Evolutionary conservation across 2,113 vertebrate genomes (phyloP).

Genomic region (Sterrhoptilus dennistouni): DNA sequence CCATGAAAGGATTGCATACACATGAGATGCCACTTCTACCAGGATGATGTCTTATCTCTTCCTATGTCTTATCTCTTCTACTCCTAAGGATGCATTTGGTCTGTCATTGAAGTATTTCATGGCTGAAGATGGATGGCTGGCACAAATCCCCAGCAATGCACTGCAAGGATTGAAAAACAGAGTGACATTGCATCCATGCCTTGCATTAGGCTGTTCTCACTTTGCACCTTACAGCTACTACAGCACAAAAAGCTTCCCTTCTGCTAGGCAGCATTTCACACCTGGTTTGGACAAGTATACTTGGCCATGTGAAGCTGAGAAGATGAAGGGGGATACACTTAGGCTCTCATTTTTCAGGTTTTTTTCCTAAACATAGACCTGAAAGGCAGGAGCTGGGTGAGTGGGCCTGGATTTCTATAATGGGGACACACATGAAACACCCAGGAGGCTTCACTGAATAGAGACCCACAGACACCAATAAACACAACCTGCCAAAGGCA

Average conservation of each 20-base stretch:
- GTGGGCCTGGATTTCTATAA: neutral
- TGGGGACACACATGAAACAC: neutral
- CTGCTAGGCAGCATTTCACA: neutral
- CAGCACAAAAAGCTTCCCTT: neutral
- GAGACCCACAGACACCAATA: neutral
- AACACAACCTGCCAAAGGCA: neutral
- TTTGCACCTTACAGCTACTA: neutral
- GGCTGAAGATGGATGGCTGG: neutral
- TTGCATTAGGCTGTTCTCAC: neutral
- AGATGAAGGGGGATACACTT: neutral
- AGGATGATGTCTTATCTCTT: neutral
- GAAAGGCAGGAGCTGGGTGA: neutral
- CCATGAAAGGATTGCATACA: neutral
- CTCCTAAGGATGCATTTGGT: neutral
- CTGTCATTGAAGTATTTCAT: neutral
- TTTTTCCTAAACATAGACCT: neutral
- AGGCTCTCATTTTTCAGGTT: neutral
- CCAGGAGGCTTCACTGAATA: neutral
- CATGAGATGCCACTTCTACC: neutral
- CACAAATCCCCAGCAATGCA: neutral
- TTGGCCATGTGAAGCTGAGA: neutral
- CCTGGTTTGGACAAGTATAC: neutral
- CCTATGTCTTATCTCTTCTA: neutral
- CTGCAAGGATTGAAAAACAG: neutral
- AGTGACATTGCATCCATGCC: neutral